Base-by-base conservation (phyloP, 2,888 invertebrate genomes). In the Mesorhabditis spiculigera region DNA sequence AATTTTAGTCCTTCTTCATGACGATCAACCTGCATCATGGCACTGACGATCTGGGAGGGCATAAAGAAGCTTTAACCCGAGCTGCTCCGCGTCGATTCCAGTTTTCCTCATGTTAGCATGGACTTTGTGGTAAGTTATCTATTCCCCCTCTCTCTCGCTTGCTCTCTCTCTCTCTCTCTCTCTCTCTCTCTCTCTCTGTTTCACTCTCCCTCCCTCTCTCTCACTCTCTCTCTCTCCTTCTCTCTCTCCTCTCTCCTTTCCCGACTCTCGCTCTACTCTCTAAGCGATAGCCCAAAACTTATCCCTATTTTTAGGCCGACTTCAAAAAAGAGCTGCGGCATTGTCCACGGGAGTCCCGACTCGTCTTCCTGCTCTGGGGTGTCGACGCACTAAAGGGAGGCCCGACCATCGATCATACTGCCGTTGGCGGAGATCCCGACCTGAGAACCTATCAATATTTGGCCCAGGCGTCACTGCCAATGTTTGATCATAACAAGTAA, bases 401-500 rank as follows among this genome's bases (percentile, higher is more conserved):
- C 10, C 28, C 28, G 28, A 28, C 28, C 28, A 28, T 28, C 28
- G 28, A 28, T 28, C 28, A 28, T 28, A 28, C 28, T 28, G 28
- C 28, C 28, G 28, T 28, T 28, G 28, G 28, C 1, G 28, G 28
- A 28, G 28, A 28, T 28, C 28, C 28, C 28, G 28, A 28, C 28
- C 28, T 28, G 28, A 28, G 28, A 28, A 28, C 28, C 28, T 13
- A 43, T 2, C 43, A 13, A 13, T 10, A 6, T 13, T 66, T 84
- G 28, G 84, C 82, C 5, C 79, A 75, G 68, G 76, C 80, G 6
- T 73, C 78, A 5, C 69, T 83, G 13, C 84, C 84, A 5, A 45
- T 84, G 10, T 84, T 80, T 71, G 79, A 82, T 65, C 72, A 81
- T 45, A 69, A 82, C 8, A 75, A 76, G 82, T n/a, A n/a, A n/a